These are phyloP conservation scores for Zele albiditarsus DNA, from an alignment of 2,888 invertebrate genomes.

Conservation along the genomic window DNA sequence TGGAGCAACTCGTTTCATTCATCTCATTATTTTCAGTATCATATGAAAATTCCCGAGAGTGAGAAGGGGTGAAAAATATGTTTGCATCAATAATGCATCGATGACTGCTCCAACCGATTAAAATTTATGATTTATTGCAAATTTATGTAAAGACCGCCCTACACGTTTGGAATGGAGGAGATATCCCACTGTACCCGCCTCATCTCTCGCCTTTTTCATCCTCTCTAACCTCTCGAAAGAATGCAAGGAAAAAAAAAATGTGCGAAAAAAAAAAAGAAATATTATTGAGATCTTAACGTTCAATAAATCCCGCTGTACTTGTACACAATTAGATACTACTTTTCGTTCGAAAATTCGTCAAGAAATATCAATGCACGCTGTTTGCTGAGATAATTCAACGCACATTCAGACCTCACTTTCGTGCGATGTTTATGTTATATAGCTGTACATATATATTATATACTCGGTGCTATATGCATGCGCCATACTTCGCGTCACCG, in stretches of 20 bases:
- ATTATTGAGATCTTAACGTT: neutral
- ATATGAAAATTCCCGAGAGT: neutral
- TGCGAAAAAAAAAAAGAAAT: neutral
- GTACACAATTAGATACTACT: neutral
- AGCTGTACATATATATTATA: neutral
- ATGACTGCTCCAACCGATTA: slow-evolving; percentile 57
- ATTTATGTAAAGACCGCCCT: slow-evolving; percentile 52
- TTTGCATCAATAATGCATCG: slow-evolving; percentile 60
- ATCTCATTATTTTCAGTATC: neutral
- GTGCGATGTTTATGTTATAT: neutral
- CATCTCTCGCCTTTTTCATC: neutral
- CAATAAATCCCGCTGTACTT: neutral
- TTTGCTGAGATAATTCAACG: slow-evolving; percentile 15
- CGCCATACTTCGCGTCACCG: neutral
- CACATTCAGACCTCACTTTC: neutral
- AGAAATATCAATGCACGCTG: slow-evolving; percentile 29
- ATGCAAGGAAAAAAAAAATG: neutral
- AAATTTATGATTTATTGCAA: slow-evolving; percentile 62
- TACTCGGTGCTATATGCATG: neutral
- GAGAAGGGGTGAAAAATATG: neutral
- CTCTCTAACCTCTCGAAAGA: neutral
- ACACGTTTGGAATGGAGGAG: neutral
- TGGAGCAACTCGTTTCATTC: slow-evolving; percentile 12
- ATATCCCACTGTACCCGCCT: slow-evolving; percentile 27
- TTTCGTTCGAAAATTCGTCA: slow-evolving; percentile 5